Evolutionary conservation across 1,140 invertebrate species (phyloP).

Genomic region (Aphelinus certus): DNA sequence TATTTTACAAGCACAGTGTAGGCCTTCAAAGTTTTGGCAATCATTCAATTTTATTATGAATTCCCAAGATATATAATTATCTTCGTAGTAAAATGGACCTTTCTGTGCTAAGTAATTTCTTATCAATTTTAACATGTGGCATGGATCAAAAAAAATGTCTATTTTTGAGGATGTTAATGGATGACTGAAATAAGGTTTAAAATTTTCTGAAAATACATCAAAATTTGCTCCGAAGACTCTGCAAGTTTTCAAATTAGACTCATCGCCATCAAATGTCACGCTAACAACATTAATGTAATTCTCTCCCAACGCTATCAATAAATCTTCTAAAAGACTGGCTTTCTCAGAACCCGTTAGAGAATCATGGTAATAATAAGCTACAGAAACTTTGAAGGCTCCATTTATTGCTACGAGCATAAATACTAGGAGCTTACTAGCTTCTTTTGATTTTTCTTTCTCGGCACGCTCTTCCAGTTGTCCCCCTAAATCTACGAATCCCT

Average conservation of each 20-base stretch:
- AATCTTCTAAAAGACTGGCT: conserved; percentile 36
- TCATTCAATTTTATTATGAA: too few species aligned
- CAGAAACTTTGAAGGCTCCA: neutral
- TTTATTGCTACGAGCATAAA: conserved; percentile 23
- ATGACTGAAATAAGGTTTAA: conserved; percentile 39
- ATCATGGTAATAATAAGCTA: conserved; percentile 31
- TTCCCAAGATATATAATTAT: neutral
- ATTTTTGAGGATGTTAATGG: conserved; percentile 31
- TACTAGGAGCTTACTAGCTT: conserved; percentile 8
- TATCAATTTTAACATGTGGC: conserved; percentile 38
- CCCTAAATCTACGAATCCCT: conserved; percentile 32
- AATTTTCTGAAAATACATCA: conserved; percentile 28
- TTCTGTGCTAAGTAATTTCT: conserved; percentile 35
- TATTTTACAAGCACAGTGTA: conserved; percentile 6
- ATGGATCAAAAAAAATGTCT: conserved; percentile 35
- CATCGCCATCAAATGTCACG: conserved; percentile 37
- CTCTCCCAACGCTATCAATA: conserved; percentile 31
- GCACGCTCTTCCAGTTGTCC: conserved; percentile 15
- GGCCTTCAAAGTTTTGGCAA: too few species aligned
- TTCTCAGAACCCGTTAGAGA: conserved; percentile 31
- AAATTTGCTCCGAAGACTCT: conserved; percentile 37
- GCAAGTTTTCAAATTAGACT: conserved; percentile 14
- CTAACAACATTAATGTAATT: conserved; percentile 28
- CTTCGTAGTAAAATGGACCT: neutral
- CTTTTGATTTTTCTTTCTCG: neutral